Conservation (phyloP, 2,797 vertebrate species). For the Kryptopterus vitreolus region DNA sequence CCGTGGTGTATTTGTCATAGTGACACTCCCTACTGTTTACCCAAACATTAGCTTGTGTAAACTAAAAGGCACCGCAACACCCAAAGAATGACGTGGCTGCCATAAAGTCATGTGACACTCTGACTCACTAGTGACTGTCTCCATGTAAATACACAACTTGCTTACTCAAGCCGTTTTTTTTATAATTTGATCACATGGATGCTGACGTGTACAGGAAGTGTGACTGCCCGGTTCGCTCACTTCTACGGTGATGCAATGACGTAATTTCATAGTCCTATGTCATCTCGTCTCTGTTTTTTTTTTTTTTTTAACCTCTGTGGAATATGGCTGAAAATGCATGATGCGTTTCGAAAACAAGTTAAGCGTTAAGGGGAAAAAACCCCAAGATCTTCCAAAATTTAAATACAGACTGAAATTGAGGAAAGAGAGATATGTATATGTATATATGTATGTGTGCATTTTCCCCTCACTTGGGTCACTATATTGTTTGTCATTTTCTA, state of each 20-base stretch:
- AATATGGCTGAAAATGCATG: not conserved
- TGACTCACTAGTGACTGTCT: conserved; percentile 62
- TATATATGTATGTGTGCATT: too few species aligned
- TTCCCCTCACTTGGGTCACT: too few species aligned
- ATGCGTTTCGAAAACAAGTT: not conserved
- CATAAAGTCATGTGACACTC: conserved; percentile 66
- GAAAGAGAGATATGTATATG: too few species aligned
- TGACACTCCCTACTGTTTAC: conserved; percentile 70
- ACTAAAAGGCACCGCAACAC: conserved; percentile 59
- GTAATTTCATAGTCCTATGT: not conserved
- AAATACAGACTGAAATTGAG: not conserved
- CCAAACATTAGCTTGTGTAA: conserved; percentile 75
- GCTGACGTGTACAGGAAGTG: conserved; percentile 54
- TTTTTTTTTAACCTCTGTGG: not conserved
- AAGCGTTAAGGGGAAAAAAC: not conserved
- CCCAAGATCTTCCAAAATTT: not conserved
- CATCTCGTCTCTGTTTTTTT: conserved; percentile 15
- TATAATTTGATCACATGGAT: conserved; percentile 38
- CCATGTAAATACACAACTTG: conserved; percentile 68
- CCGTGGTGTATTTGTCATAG: conserved; percentile 66
- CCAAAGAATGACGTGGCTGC: conserved; percentile 54
- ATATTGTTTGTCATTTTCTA: too few species aligned
- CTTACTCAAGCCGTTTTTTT: conserved; percentile 46
- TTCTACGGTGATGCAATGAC: not conserved
- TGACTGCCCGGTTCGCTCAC: conserved; percentile 39